Conservation (phyloP, 2,113 vertebrate species). For the Calyptommatus sinebrachiatus region DNA sequence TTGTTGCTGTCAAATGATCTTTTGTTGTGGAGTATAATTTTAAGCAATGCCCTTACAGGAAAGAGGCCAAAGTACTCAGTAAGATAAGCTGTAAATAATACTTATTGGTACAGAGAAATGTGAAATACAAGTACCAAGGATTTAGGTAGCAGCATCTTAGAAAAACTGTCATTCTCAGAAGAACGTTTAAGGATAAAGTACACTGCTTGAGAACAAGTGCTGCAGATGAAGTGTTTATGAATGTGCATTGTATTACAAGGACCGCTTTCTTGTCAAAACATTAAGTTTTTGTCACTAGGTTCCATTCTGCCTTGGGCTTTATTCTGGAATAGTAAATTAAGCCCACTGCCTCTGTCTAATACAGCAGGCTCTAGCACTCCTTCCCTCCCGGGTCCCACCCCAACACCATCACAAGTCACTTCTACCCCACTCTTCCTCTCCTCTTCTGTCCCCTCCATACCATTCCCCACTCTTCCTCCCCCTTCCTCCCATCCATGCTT, state of each 20-base stretch:
- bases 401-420: too few species aligned
- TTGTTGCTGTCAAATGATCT: conserved; percentile 28
- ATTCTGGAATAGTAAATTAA: too few species aligned
- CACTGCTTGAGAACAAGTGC: background rate
- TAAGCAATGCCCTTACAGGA: conserved; percentile 52
- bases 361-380: too few species aligned
- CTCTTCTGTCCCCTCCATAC: too few species aligned
- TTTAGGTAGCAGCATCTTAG: conserved; percentile 25
- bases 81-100: conserved; percentile 52
- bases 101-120: conserved; percentile 40
- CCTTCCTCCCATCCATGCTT: too few species aligned
- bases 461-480: too few species aligned
- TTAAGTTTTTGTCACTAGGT: too few species aligned
- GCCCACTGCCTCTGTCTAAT: too few species aligned
- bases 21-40: conserved; percentile 54
- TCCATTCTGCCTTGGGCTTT: too few species aligned
- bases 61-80: conserved; percentile 43
- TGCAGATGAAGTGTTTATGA: background rate
- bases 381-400: too few species aligned
- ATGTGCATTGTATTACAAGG: background rate
- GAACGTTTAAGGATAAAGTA: conserved; percentile 7
- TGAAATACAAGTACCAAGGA: conserved; percentile 42
- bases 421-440: too few species aligned
- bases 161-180: conserved; percentile 47
- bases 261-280: too few species aligned